Evolutionary conservation across 1,140 invertebrate species (phyloP).

Genomic region (Elysia chlorotica): DNA sequence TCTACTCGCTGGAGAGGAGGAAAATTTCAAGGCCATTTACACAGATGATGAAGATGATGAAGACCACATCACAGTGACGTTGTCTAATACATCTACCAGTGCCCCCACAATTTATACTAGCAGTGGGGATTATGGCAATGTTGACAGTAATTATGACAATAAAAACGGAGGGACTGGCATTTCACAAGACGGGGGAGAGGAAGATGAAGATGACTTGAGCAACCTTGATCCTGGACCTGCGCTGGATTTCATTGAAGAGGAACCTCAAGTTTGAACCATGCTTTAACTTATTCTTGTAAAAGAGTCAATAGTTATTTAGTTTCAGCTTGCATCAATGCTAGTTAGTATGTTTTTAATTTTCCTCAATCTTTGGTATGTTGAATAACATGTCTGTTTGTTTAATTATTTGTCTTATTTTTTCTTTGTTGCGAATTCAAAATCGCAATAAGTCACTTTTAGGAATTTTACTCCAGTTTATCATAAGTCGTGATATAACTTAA

Average conservation of each 20-base stretch:
- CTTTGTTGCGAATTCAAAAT: too few species aligned
- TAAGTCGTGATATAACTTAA: too few species aligned
- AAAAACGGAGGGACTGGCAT: background rate
- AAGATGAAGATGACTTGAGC: background rate
- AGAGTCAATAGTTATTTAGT: background rate
- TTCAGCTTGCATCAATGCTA: background rate
- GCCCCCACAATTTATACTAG: background rate
- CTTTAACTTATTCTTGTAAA: background rate
- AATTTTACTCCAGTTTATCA: too few species aligned
- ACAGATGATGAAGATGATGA: constrained; percentile 24
- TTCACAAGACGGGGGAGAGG: background rate
- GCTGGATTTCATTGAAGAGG: constrained; percentile 1
- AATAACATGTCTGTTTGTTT: background rate
- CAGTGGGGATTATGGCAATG: background rate
- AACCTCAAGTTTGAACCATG: background rate
- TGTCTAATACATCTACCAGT: background rate
- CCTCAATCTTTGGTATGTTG: too few species aligned
- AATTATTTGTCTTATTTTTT: too few species aligned
- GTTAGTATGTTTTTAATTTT: background rate
- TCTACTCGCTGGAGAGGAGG: constrained; percentile 4
- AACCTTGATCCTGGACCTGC: background rate
- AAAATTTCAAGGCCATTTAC: constrained; percentile 21
- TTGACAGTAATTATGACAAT: background rate
- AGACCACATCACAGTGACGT: constrained; percentile 21
- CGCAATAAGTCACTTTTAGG: too few species aligned